phyloP scores from a whole-genome alignment of 1,140 invertebrate genomes.

The Eueides isabella region DNA sequence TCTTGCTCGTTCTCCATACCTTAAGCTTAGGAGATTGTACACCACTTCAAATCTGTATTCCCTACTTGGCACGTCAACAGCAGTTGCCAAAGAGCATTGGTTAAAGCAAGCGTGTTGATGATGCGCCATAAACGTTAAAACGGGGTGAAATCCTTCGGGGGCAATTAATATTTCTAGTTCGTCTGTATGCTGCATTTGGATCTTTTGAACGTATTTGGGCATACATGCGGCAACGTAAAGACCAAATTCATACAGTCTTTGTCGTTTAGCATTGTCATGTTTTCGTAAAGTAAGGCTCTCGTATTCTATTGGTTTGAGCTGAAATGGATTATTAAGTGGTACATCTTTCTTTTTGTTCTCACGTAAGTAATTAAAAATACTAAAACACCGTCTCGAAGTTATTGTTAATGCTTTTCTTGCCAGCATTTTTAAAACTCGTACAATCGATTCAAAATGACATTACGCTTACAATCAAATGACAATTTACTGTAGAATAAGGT shows the following conservation, averaged over 20 bases:
- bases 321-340: conserved; percentile 48
- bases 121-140: conserved; percentile 93
- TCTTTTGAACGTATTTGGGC: conserved; percentile 96
- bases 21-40: conserved; percentile 96
- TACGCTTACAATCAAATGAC: background rate
- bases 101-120: conserved; percentile 96
- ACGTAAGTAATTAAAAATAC: conserved; percentile 9
- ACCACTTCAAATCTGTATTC: conserved; percentile 86
- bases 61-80: conserved; percentile 94
- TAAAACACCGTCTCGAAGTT: conserved; percentile 19
- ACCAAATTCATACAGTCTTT: conserved; percentile 71
- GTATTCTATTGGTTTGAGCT: conserved; percentile 60
- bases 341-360: conserved; percentile 20
- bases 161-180: conserved; percentile 95
- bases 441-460: background rate
- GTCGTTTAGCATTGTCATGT: conserved; percentile 61
- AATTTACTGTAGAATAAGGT: background rate
- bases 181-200: conserved; percentile 90
- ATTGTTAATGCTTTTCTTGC: conserved; percentile 1
- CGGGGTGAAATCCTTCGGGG: conserved; percentile 95
- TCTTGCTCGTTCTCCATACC: conserved; percentile 81
- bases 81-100: conserved; percentile 91
- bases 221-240: conserved; percentile 87
- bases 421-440: background rate
- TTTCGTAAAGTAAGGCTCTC: conserved; percentile 54